Conservation (phyloP, 2,797 vertebrate genomes). For the Okamejei kenojei region DNA sequence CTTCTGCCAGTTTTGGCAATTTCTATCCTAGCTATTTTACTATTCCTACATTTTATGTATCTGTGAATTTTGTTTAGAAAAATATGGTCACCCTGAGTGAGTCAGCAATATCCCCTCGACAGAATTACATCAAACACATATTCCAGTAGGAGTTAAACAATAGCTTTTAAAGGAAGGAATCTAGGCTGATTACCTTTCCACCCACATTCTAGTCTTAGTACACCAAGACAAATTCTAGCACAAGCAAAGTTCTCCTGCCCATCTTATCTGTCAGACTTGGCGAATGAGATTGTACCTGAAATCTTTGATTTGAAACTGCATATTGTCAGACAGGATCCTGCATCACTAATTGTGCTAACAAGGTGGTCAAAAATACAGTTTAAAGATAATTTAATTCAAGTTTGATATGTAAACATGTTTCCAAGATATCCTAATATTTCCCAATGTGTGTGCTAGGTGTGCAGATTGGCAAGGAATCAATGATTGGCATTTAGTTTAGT, state of each 20-base stretch:
- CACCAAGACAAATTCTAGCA: not conserved
- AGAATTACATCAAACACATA: not conserved
- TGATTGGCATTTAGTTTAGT: too few relatives aligned
- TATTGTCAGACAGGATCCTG: not conserved
- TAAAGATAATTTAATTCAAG: slow-evolving; percentile 6
- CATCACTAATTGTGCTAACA: not conserved
- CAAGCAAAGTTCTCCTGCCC: not conserved
- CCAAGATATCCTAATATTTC: too few relatives aligned
- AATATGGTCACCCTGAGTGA: not conserved
- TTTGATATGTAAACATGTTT: not conserved
- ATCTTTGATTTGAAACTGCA: not conserved
- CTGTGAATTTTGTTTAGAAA: too few relatives aligned
- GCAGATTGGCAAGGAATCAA: too few relatives aligned
- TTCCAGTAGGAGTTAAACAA: not conserved
- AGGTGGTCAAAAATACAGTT: not conserved
- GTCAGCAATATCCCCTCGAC: not conserved
- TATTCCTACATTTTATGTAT: too few relatives aligned
- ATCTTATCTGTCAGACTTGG: not conserved
- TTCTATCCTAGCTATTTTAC: too few relatives aligned
- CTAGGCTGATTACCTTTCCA: not conserved
- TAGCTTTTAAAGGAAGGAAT: not conserved
- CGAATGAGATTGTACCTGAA: not conserved
- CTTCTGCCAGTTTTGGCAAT: too few relatives aligned
- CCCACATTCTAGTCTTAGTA: not conserved
- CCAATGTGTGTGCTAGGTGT: too few relatives aligned